phyloP scores from a whole-genome alignment of 2,888 invertebrate species.

The Brachypalpus laphriformis region DNA sequence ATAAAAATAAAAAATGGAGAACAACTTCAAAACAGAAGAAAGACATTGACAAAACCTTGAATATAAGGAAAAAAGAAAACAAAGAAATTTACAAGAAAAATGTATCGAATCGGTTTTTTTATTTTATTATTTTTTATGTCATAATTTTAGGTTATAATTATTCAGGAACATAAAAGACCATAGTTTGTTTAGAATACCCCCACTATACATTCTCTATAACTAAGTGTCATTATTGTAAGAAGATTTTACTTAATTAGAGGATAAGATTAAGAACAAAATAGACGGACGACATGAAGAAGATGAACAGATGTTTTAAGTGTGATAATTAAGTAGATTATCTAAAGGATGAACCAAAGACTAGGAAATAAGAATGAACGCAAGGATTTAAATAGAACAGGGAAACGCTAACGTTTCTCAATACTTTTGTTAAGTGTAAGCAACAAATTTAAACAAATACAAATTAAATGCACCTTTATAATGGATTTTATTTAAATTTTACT shows the following conservation, averaged over 20 bases:
- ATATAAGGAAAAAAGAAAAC: not conserved
- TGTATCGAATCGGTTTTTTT: slow-evolving; percentile 53
- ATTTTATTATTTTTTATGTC: slow-evolving; percentile 1
- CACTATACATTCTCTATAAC: slow-evolving; percentile 41
- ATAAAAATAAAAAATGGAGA: not conserved
- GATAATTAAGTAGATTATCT: slow-evolving; percentile 51
- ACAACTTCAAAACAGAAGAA: not conserved
- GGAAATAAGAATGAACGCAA: slow-evolving; percentile 33
- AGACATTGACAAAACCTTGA: not conserved
- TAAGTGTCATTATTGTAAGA: slow-evolving; percentile 21
- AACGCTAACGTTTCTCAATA: not conserved
- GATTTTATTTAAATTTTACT: not conserved
- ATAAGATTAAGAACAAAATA: slow-evolving; percentile 10
- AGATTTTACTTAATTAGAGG: slow-evolving; percentile 11
- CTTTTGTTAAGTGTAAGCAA: slow-evolving; percentile 2
- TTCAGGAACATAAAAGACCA: slow-evolving; percentile 55
- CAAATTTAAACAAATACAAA: slow-evolving; percentile 4
- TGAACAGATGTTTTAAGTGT: slow-evolving; percentile 2
- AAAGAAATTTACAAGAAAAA: slow-evolving; percentile 24
- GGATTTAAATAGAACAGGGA: not conserved
- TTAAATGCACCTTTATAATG: not conserved
- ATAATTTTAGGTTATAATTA: slow-evolving; percentile 14
- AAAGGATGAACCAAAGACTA: slow-evolving; percentile 66
- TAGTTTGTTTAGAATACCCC: slow-evolving; percentile 9
- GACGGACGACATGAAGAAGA: not conserved